Percentiles rank a stretch among this genome's conserved stretches.
phyloP scores from a whole-genome alignment of 1,140 invertebrate species.

The Calliphora vicina region DNA sequence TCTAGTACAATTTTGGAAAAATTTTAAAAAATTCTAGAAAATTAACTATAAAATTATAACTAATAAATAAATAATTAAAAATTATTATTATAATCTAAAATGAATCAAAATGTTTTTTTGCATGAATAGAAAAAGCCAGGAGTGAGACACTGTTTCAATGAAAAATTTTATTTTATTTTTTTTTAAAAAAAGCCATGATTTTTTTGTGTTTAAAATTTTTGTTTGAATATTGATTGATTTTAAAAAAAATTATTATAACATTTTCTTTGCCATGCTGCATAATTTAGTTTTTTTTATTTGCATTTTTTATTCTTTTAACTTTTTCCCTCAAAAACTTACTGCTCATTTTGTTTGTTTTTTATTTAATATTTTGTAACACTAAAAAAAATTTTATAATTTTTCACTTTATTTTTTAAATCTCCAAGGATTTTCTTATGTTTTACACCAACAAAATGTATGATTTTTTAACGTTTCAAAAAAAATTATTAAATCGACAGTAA shows the following conservation, averaged over 20 bases:
- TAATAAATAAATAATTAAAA: background rate
- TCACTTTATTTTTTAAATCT: slow-evolving; percentile 26
- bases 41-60: background rate
- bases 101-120: background rate
- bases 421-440: slow-evolving; percentile 30
- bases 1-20: slow-evolving; percentile 16
- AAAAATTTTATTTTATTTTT: background rate
- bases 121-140: background rate
- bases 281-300: slow-evolving; percentile 35
- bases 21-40: background rate
- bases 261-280: slow-evolving; percentile 29
- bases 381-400: slow-evolving; percentile 35
- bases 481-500: background rate
- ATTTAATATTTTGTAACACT: slow-evolving; percentile 31
- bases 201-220: background rate
- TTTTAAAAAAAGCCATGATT: background rate
- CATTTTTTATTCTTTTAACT: slow-evolving; percentile 17
- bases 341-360: slow-evolving; percentile 41
- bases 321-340: slow-evolving; percentile 38
- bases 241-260: background rate
- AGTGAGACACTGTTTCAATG: background rate
- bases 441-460: slow-evolving; percentile 24
- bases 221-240: background rate
- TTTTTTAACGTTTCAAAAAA: no score
- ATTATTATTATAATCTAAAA: background rate